Conservation (phyloP, 2,113 vertebrate genomes). For the Pipra filicauda region DNA sequence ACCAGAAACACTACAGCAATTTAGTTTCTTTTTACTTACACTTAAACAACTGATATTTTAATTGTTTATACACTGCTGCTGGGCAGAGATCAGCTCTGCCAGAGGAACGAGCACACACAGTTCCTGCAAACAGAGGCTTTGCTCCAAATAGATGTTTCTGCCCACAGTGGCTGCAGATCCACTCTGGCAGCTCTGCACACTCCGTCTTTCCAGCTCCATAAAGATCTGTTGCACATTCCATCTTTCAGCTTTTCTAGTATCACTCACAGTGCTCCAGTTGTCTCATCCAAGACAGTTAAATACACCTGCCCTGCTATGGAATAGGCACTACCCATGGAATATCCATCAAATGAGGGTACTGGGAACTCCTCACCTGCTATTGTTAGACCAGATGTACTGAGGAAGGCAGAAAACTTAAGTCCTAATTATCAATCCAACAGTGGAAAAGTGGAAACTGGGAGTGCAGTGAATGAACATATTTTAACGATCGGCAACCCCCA, state of each 20-base stretch:
- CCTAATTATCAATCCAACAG: not conserved
- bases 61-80: slow-evolving; percentile 36
- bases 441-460: not conserved
- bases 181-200: not conserved
- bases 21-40: slow-evolving; percentile 12
- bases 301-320: not conserved
- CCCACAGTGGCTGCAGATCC: not conserved
- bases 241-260: not conserved
- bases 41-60: slow-evolving; percentile 29
- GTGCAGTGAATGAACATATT: not conserved
- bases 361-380: not conserved
- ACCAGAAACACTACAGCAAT: slow-evolving; percentile 29
- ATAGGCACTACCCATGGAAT: not conserved
- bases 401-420: not conserved
- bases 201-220: not conserved
- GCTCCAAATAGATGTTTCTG: not conserved
- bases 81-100: not conserved
- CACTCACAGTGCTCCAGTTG: not conserved
- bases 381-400: not conserved
- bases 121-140: slow-evolving; percentile 22
- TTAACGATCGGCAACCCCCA: not conserved
- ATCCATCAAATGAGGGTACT: not conserved
- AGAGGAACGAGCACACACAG: not conserved
- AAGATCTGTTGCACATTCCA: not conserved
- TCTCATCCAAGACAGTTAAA: not conserved